These are phyloP conservation scores for Drosophila cardini DNA, from an alignment of 1,140 invertebrate genomes.

Conservation along the genomic window DNA sequence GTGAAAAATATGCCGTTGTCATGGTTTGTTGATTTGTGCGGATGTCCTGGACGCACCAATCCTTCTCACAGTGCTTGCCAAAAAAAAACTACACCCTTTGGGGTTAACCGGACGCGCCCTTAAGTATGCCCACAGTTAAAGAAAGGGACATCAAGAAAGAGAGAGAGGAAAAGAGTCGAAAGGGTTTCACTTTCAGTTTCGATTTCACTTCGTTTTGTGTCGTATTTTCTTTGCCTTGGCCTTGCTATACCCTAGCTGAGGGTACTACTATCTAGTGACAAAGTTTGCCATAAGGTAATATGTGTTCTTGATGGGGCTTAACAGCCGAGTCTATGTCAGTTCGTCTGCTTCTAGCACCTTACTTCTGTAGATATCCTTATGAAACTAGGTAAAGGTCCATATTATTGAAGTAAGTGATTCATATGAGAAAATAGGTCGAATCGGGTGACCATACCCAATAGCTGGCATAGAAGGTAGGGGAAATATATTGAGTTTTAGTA, in stretches of 20 bases:
- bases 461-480: too few species aligned
- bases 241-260: background rate
- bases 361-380: too few species aligned
- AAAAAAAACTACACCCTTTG: constrained; percentile 38
- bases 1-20: constrained; percentile 81
- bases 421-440: too few species aligned
- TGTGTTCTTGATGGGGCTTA: too few species aligned
- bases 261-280: too few species aligned
- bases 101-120: constrained; percentile 54
- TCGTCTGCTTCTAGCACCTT: too few species aligned
- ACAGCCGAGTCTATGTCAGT: too few species aligned
- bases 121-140: constrained; percentile 35
- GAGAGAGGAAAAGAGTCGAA: constrained; percentile 22
- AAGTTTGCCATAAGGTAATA: too few species aligned
- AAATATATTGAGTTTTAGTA: too few species aligned
- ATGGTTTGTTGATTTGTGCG: constrained; percentile 78
- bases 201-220: constrained; percentile 47
- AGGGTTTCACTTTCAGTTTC: constrained; percentile 52
- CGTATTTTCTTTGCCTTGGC: constrained; percentile 34
- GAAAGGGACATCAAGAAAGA: background rate
- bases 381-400: too few species aligned
- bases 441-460: too few species aligned
- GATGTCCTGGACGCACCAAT: constrained; percentile 59
- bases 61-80: background rate
- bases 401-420: too few species aligned